Conservation (phyloP, 2,888 invertebrate genomes). For the Machimus atricapillus region DNA sequence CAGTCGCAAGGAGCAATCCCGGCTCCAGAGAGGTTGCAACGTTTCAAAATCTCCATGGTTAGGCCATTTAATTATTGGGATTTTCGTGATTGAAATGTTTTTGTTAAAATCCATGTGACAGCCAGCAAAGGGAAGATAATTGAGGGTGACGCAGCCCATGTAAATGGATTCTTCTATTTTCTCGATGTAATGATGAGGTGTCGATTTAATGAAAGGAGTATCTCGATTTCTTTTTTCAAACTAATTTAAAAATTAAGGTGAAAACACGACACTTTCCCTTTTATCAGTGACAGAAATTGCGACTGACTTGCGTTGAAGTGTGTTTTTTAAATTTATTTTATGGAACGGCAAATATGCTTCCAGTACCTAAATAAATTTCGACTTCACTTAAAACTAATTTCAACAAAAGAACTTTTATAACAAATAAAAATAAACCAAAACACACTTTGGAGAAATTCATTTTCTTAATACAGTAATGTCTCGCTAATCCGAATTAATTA, state of each 20-base stretch:
- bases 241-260: not conserved
- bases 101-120: not conserved
- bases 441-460: no score
- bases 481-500: no score
- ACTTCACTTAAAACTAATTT: not conserved
- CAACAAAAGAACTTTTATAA: no score
- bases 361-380: not conserved
- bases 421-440: no score
- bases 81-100: not conserved
- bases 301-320: not conserved
- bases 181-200: not conserved
- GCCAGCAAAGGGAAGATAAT: not conserved
- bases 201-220: not conserved
- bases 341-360: not conserved
- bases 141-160: not conserved
- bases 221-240: not conserved
- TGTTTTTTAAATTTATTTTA: not conserved
- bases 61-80: slow-evolving; percentile 20
- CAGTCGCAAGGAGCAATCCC: not conserved
- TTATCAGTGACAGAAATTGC: not conserved
- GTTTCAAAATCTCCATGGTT: not conserved
- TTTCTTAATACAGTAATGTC: no score
- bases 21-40: not conserved
- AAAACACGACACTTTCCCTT: not conserved
- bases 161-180: not conserved